Evolutionary conservation across 2,797 vertebrate genomes (phyloP), one percentile per base, ranked within the genome.

Genomic region (Gymnodraco acuticeps): DNA sequence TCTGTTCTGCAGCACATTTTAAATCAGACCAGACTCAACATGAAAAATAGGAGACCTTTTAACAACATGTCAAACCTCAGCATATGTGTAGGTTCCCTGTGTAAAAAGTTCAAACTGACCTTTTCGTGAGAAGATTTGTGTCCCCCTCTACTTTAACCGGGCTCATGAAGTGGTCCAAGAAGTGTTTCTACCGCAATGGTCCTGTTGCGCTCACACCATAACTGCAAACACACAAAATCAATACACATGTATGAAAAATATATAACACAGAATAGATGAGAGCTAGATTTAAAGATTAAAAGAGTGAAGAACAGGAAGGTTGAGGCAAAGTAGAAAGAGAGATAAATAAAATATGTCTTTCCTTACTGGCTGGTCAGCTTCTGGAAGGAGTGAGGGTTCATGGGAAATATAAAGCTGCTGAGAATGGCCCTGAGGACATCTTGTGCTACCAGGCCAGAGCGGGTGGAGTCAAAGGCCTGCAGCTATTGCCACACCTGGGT

Each of bases 391-490:
- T 81, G 88, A 71, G 86, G 92, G 45, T 91, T 91, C 74, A 96
- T 84, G 55, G 81, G 90, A 90, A 93, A 94, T 58, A 95, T 65
- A 70, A 95, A 96, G 73, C 87, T 94, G 89, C 93, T 94, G 71
- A 95, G 86, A 81, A 95, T 87, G 4, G 92, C 87, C 88, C 95
- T 94, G 64, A 95, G 92, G 88, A 93, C 94, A 64, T 95, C 93
- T 82, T 91, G 77, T 76, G 93, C 86, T 19, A 96, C 80, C 60
- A 91, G 93, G 80, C 94, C 94, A n/a, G 85, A 79, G 73, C 17
- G 23, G 66, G 86, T 81, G 73, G 86, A 87, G 88, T 95, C 94
- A 83, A 85, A 94, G 56, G 90, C 92, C 82, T 92, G 90, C 78
- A 95, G 93, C 31, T 89, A 82, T 77, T 93, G 95, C 65, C 91